Base-by-base conservation (phyloP, 2,113 vertebrate species). In the Vulpes vulpes region DNA sequence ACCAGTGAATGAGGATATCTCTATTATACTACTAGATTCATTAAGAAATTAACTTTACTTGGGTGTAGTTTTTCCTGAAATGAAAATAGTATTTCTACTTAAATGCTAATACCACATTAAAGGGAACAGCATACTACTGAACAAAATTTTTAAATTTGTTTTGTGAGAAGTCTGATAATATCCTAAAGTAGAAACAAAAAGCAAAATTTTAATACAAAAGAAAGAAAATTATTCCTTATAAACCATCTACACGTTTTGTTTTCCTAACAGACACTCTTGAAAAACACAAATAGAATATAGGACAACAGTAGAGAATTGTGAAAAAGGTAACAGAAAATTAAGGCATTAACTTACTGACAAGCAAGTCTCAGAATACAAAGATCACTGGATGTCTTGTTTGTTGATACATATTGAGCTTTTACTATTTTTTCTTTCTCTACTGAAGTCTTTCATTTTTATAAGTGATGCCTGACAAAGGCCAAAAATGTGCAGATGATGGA, bases 21-120 rank as follows among this genome's bases (percentile, higher is more conserved):
- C 16, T 55, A 22, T 71, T 73, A 35, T 79, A 32, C 55, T 69
- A 51, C 8, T 32, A 83, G 38, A 43, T 17, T 62, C 20, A 73
- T 62, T 71, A 49, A 87, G 25, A 97, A 51, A 87, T 8, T 82
- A 35, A 57, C 55, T 93, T 65, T 49, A 85, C 22, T 88, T 10
- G 94, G 76, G 83, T 73, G 73, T 76, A 49, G 23, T 62, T 62
- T 96, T 64, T 76, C 53, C 32, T 73, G 8, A 92, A 91, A 88
- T 49, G 30, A 78, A 82, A 91, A 92, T 0, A 79, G 22, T 10
- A 71, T 82, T 94, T 12, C 86, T 71, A n/a, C 11, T 88, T 69
- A 43, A 83, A 27, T 22, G 23, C 78, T 53, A 38, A 43, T 19
- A 79, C 5, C 32, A 85, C n/a, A 64, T 2, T 60, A 10, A 67